Evolutionary conservation across 2,113 vertebrate genomes (phyloP), one percentile per base, ranked within the genome.

Genomic region (Sardina pilchardus): DNA sequence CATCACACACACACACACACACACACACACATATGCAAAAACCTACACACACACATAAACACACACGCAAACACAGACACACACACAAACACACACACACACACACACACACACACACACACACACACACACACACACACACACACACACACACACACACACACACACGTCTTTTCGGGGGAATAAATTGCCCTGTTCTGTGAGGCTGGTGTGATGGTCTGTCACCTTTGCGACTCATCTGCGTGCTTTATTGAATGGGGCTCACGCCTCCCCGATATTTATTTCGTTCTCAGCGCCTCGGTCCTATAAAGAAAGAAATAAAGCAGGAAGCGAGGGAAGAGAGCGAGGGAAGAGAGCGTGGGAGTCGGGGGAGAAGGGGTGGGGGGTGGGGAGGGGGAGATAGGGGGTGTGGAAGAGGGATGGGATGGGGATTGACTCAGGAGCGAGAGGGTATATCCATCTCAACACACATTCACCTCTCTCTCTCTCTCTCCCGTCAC

Each of bases 261-360:
- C 93, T 89, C 90, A 88, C 26, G 89, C 93, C 93, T 93, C 85
- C 81, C 82, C 86, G 92, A 92, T 94, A 94, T 94, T 94, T 94
- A 91, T 93, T 94, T 87, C 88, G 88, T 92, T 91, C 91, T 90
- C 89, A 87, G 87, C 86, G 88, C 88, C 86, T 84, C 87, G 85
- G 89, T 86, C 82, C 59, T 90, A 89, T 90, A 90, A 91, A 91
- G 71, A 87, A 88, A 88, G 84, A 85, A 88, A 89, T 85, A 81
- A 87, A 43, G 63, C 81, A 63, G 53, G 85, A 86, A 90, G 85
- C 80, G 78, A n/a, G 89, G 88, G 86, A 87, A 86, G 84, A 12
- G 30, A 78, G 39, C 81, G 53, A n/a, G 89, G 88, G 86, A 87
- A 86, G 84, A 12, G 30, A 78, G 39, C 81, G 53, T 39, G 59